Conservation (phyloP, 2,113 vertebrate species). For the Corynorhinus townsendii region DNA sequence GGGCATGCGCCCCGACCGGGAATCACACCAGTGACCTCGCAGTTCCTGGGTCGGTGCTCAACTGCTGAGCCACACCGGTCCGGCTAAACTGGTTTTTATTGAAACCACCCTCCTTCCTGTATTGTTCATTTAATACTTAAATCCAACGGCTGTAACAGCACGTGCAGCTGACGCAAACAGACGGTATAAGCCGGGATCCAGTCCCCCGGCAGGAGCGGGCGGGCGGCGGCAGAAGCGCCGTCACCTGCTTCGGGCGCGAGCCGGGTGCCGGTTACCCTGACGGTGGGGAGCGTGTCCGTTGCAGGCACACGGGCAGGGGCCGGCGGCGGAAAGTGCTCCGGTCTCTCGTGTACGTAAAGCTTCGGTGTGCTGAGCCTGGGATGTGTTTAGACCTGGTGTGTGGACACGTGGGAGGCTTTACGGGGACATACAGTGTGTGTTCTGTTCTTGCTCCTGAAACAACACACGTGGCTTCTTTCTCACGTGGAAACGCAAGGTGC, state of each 20-base stretch:
- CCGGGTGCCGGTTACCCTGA: not conserved
- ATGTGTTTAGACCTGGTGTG: not conserved
- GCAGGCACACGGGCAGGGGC: accelerated
- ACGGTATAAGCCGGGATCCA: not conserved
- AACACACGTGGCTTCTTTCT: not conserved
- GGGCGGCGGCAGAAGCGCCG: not conserved
- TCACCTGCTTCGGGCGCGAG: not conserved
- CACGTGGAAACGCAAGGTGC: not conserved
- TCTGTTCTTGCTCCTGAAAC: not conserved
- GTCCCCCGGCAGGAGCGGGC: not conserved
- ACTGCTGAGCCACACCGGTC: too few species aligned
- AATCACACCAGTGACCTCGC: too few species aligned
- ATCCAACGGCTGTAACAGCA: not conserved
- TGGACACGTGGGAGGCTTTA: not conserved
- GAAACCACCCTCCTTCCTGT: not conserved
- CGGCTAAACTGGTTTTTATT: not conserved
- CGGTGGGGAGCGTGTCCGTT: not conserved
- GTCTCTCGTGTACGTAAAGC: not conserved
- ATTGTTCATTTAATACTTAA: not conserved
- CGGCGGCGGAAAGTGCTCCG: not conserved
- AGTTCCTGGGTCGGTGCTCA: too few species aligned
- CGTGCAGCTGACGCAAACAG: not conserved
- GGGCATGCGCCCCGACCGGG: too few species aligned
- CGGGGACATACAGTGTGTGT: not conserved
- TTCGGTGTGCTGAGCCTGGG: not conserved